These are phyloP conservation scores for Chloroceryle inda DNA, from an alignment of 2,797 vertebrate species.

Conservation along the genomic window DNA sequence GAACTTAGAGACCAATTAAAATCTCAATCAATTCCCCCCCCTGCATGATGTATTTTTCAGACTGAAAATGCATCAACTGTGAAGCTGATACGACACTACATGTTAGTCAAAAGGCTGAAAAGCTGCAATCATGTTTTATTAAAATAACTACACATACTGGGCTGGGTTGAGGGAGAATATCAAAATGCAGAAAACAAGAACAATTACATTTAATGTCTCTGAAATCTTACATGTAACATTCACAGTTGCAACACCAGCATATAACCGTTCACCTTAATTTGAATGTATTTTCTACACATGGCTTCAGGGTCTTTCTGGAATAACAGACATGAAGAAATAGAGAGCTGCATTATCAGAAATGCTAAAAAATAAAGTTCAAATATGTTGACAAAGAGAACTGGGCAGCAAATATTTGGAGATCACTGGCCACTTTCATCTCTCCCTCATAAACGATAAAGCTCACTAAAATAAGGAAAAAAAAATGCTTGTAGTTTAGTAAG, in stretches of 20 bases:
- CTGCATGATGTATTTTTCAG: slow-evolving; percentile 11
- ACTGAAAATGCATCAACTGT: slow-evolving; percentile 41
- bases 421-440: neutral
- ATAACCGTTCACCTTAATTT: neutral
- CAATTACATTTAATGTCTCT: slow-evolving; percentile 13
- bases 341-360: neutral
- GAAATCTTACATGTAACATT: neutral
- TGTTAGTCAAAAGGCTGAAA: slow-evolving; percentile 63
- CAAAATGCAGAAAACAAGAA: slow-evolving; percentile 2
- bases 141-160: slow-evolving; percentile 37
- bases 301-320: neutral
- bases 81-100: slow-evolving; percentile 48
- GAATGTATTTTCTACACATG: neutral
- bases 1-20: slow-evolving; percentile 14
- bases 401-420: slow-evolving; percentile 13
- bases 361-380: slow-evolving; percentile 9
- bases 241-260: neutral
- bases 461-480: neutral
- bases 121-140: slow-evolving; percentile 64
- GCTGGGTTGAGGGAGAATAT: neutral
- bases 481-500: neutral
- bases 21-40: neutral
- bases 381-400: neutral
- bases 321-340: neutral
- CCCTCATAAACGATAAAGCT: neutral